A percentile compares a stretch with the other conserved stretches of the same genome.
These are phyloP conservation scores for Macrosiphum euphorbiae DNA, from an alignment of 2,888 invertebrate genomes.

Conservation along the genomic window DNA sequence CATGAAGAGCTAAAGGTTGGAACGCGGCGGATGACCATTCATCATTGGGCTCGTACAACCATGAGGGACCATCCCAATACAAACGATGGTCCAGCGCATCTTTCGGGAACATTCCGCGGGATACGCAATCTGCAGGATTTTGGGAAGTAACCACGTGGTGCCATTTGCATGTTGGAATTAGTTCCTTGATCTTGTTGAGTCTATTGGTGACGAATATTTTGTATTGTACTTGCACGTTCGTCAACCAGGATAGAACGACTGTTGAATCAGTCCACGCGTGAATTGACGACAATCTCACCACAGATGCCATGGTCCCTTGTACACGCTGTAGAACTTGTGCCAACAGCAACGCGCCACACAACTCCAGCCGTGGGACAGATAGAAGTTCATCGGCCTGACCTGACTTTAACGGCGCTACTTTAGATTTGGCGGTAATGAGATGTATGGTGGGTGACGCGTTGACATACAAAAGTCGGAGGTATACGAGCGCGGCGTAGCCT, in stretches of 20 bases:
- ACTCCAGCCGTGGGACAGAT: conserved; percentile 68
- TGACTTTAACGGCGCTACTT: conserved; percentile 16
- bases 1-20: too few species aligned
- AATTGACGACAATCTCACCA: conserved; percentile 66
- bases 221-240: conserved; percentile 57
- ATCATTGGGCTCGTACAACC: too few species aligned
- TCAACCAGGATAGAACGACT: conserved; percentile 65
- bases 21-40: too few species aligned
- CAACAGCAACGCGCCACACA: conserved; percentile 63
- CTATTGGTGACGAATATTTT: conserved; percentile 66
- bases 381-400: conserved; percentile 31
- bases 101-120: too few species aligned
- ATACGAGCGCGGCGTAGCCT: not conserved
- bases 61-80: too few species aligned
- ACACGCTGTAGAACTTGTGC: conserved; percentile 45
- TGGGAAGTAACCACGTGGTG: not conserved
- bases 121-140: too few species aligned
- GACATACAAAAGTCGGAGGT: not conserved
- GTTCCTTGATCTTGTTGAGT: too few species aligned
- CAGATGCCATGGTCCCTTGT: too few species aligned
- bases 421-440: not conserved
- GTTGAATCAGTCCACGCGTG: conserved; percentile 54
- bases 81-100: not conserved
- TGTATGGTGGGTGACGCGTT: not conserved
- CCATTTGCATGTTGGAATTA: conserved; percentile 55